Percentiles rank a stretch among this genome's conserved stretches.
Evolutionary conservation across 2,888 invertebrate genomes (phyloP).

Genomic region (Sialis fuliginosa): DNA sequence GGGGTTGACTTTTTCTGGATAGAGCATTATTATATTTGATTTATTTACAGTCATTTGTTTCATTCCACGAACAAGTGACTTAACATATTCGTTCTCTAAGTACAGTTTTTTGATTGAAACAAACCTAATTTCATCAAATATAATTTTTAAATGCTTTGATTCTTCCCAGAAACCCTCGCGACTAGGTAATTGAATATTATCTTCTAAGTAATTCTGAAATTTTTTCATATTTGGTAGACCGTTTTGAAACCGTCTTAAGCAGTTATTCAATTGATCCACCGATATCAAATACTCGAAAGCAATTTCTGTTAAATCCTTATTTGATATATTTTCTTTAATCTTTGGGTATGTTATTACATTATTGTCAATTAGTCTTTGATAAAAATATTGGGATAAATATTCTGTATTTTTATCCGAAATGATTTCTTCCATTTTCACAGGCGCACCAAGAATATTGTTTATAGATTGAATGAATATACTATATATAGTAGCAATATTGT

Average conservation of each 20-base stretch:
- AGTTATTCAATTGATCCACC: background rate
- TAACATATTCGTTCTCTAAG: constrained; percentile 1
- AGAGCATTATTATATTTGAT: too few relatives aligned
- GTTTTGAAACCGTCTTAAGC: background rate
- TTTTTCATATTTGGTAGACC: background rate
- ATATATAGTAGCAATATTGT: constrained; percentile 9
- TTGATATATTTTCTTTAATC: background rate
- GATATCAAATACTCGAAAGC: constrained; percentile 3
- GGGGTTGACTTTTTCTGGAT: too few relatives aligned
- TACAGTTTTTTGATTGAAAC: constrained; percentile 7
- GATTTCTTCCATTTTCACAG: background rate
- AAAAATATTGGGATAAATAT: constrained; percentile 6
- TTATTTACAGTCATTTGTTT: too few relatives aligned
- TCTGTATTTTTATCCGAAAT: background rate
- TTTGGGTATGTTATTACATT: constrained; percentile 1
- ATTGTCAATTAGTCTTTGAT: constrained; percentile 5
- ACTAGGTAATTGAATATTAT: constrained; percentile 6
- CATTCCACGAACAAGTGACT: too few relatives aligned
- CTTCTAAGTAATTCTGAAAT: constrained; percentile 5
- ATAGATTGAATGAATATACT: constrained; percentile 9
- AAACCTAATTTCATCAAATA: constrained; percentile 8
- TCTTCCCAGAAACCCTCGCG: constrained; percentile 10
- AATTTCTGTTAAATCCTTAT: constrained; percentile 5
- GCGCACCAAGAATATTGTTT: constrained; percentile 8
- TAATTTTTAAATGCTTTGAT: constrained; percentile 5